phyloP scores from a whole-genome alignment of 2,888 invertebrate genomes.

The Scelioninae gen. 1 region DNA sequence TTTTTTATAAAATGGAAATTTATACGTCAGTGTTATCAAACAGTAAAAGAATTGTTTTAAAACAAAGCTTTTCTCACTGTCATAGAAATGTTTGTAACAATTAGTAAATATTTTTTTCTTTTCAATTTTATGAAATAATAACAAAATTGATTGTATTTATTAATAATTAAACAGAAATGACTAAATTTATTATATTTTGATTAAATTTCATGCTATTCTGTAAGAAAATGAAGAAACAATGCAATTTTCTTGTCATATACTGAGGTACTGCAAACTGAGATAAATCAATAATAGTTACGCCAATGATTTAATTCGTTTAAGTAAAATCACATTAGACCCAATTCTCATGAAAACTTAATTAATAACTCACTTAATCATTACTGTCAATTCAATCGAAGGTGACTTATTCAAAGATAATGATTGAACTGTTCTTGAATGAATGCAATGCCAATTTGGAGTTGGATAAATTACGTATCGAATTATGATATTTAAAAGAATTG shows the following conservation, averaged over 20 bases:
- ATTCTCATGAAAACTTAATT: constrained; percentile 44
- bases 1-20: too few relatives aligned
- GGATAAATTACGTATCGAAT: not conserved
- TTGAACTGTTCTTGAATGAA: not conserved
- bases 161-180: too few relatives aligned
- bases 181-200: too few relatives aligned
- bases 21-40: too few relatives aligned
- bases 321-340: constrained; percentile 36
- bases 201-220: not conserved
- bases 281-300: constrained; percentile 52
- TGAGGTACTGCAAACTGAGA: constrained; percentile 26
- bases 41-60: too few relatives aligned
- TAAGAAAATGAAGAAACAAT: constrained; percentile 34
- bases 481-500: not conserved
- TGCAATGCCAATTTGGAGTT: constrained; percentile 1
- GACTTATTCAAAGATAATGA: constrained; percentile 2
- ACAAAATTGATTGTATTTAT: too few relatives aligned
- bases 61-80: too few relatives aligned
- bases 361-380: constrained; percentile 53
- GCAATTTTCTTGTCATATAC: constrained; percentile 10
- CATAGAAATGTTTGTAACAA: too few relatives aligned
- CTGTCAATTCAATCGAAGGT: constrained; percentile 20
- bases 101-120: too few relatives aligned
- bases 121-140: too few relatives aligned
- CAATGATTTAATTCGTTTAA: constrained; percentile 46